phyloP scores from a whole-genome alignment of 2,797 vertebrate genomes.

The Ispidina lecontei region DNA sequence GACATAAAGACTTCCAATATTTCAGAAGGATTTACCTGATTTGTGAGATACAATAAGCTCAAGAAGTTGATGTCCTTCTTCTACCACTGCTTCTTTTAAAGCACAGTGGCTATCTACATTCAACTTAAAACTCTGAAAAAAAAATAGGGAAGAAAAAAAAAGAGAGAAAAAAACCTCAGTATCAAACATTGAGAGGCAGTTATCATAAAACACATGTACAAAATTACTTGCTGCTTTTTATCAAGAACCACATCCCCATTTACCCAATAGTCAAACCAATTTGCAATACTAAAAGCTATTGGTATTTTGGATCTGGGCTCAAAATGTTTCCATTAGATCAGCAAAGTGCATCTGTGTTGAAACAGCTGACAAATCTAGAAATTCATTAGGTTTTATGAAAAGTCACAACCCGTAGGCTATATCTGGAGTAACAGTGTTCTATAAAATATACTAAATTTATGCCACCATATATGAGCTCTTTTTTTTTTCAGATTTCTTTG shows the following conservation, averaged over 20 bases:
- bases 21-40: constrained; percentile 90
- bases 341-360: constrained; percentile 76
- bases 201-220: constrained; percentile 36
- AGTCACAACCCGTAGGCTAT: constrained; percentile 73
- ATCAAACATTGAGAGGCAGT: constrained; percentile 21
- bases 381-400: constrained; percentile 80
- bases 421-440: constrained; percentile 68
- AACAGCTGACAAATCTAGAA: constrained; percentile 80
- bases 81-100: constrained; percentile 92
- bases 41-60: constrained; percentile 92
- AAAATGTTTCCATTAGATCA: constrained; percentile 76
- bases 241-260: constrained; percentile 69
- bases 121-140: constrained; percentile 91
- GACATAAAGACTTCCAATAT: constrained; percentile 84
- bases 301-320: constrained; percentile 77
- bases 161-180: constrained; percentile 3
- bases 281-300: constrained; percentile 77
- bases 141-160: neutral
- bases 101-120: constrained; percentile 89
- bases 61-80: constrained; percentile 91
- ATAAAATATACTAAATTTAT: constrained; percentile 74
- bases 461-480: constrained; percentile 51
- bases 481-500: constrained; percentile 63
- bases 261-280: constrained; percentile 73
- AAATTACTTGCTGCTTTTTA: constrained; percentile 69